Evolutionary conservation across 2,113 vertebrate species (phyloP), one percentile per base, ranked within the genome.

Genomic region (Nymphicus hollandicus): DNA sequence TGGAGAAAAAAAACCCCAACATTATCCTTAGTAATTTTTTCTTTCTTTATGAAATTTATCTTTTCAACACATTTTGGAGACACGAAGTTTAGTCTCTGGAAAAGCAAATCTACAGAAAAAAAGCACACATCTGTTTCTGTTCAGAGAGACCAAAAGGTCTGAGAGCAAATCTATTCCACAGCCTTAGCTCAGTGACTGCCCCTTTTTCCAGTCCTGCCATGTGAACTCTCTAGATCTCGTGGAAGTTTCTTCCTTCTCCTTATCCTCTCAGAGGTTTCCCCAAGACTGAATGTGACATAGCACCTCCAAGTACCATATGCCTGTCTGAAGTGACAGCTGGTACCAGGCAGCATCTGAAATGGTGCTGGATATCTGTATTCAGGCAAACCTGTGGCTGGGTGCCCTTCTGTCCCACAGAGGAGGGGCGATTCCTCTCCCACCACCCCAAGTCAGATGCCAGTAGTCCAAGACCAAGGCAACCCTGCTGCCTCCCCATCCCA

Each of bases 331-430:
- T 4, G 17, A 44, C n/a, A 72, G 1, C 44, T 69, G 27, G 49
- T 29, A 25, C 61, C 22, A 35, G 14, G 6, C 25, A n/a, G 37
- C 35, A 31, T 2, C 44, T 41, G 41, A 41, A 70, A 20, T 11
- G 10, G 5, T 16, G 17, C 0, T 29, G 31, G 84, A 18, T 33
- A 5, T 28, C 43, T 11, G 2, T 22, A 6, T 24, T 29, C 25
- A 5, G 44, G 52, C 35, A 68, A 4, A 23, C n/a, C 72, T 11
- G 22, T 5, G 33, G 18, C 44, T 53, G 27, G 6, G 39, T 47
- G 13, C 44, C 73, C 27, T 44, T 28, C 31, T 31, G 39, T 19
- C 4, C 17, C 39, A 52, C 3, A 5, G 49, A 52, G 35, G 7
- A 76, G 35, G 4, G 58, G n/a, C 0, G 2, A 25, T 70, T 79